phyloP scores from a whole-genome alignment of 64 coral and sea anemone genomes.

The Catalaphyllia jardinei region DNA sequence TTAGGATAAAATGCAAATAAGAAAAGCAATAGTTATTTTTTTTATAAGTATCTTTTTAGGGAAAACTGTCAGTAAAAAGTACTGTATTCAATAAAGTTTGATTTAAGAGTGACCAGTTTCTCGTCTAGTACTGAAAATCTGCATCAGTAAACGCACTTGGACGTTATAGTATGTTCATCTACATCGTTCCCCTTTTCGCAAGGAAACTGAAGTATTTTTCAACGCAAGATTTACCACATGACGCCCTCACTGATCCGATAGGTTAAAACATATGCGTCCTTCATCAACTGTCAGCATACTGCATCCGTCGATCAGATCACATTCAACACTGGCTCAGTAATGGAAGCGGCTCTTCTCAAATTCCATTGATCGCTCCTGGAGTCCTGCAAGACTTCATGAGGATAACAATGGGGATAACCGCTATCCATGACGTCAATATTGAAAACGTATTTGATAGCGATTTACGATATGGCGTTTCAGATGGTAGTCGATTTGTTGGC shows the following conservation, averaged over 20 bases:
- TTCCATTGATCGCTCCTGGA: conserved; percentile 29
- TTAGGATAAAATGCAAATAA: too few relatives aligned
- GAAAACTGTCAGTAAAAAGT: too few relatives aligned
- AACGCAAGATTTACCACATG: conserved; percentile 18
- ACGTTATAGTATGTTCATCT: too few relatives aligned
- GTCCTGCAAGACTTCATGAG: neutral
- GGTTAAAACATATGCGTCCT: conserved; percentile 31
- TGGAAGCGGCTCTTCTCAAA: conserved; percentile 11
- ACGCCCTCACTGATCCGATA: conserved; percentile 25
- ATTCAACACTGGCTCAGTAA: conserved; percentile 35
- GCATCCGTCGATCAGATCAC: conserved; percentile 35
- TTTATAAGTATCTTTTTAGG: too few relatives aligned
- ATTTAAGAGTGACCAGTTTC: too few relatives aligned
- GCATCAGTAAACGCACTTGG: too few relatives aligned
- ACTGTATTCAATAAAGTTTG: too few relatives aligned
- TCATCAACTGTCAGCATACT: conserved; percentile 35
- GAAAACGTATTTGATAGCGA: conserved; percentile 24
- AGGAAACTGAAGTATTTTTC: neutral
- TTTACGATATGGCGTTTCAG: conserved; percentile 44
- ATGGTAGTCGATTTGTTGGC: conserved; percentile 35
- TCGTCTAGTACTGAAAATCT: too few relatives aligned
- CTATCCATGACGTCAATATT: neutral
- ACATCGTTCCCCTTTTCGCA: too few relatives aligned
- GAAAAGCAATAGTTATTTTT: too few relatives aligned
- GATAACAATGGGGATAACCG: conserved; percentile 36